A percentile compares a stretch with the other conserved stretches of the same genome.
Evolutionary conservation across 2,797 vertebrate species (phyloP).

Genomic region (Poecilia wingei): DNA sequence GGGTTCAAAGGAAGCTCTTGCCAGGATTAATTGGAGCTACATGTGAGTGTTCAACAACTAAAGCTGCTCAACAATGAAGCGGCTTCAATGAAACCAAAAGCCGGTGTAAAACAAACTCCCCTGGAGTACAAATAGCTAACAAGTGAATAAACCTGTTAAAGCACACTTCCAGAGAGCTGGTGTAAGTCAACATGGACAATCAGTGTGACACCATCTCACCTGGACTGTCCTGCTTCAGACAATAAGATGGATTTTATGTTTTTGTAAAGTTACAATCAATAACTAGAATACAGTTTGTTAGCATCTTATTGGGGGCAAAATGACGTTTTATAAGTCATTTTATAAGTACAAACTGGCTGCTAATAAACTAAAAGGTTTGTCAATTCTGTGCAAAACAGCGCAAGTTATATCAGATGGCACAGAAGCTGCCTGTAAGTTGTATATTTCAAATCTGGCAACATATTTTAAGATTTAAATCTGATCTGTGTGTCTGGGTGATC

Average conservation of each 20-base stretch:
- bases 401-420: too few species aligned
- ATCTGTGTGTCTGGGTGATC: background rate
- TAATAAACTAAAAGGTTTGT: background rate
- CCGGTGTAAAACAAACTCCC: constrained; percentile 33
- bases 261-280: background rate
- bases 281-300: background rate
- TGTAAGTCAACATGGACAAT: background rate
- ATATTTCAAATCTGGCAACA: background rate
- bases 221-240: background rate
- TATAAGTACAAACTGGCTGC: background rate
- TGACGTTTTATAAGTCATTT: background rate
- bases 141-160: constrained; percentile 27
- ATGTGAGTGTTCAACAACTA: constrained; percentile 38
- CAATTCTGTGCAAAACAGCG: background rate
- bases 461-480: background rate
- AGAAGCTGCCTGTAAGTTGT: background rate
- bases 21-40: constrained; percentile 56
- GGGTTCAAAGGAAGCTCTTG: constrained; percentile 46
- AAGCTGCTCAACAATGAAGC: constrained; percentile 26
- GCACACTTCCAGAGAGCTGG: constrained; percentile 15
- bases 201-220: background rate
- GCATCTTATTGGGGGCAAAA: background rate
- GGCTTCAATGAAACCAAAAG: constrained; percentile 14
- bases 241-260: background rate
- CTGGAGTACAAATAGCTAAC: constrained; percentile 32